Conservation (phyloP, 2,797 vertebrate species). For the Eulemur coronatus region DNA sequence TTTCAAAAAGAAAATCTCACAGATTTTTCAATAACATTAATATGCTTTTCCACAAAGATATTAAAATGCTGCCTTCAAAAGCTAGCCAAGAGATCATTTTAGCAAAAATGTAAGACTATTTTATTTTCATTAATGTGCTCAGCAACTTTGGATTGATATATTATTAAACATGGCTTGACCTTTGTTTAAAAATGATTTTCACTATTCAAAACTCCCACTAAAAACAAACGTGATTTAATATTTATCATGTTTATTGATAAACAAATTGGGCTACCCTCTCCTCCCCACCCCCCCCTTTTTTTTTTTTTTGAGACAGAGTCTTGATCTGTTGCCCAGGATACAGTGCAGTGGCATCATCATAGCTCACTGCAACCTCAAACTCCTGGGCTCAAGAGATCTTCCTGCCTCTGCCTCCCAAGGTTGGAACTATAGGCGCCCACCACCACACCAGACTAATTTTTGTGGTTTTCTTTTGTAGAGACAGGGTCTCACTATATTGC, state of each 20-base stretch:
- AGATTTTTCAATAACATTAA: constrained; percentile 9
- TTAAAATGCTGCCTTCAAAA: constrained; percentile 26
- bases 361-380: neutral
- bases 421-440: neutral
- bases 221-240: neutral
- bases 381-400: neutral
- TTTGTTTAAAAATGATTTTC: constrained; percentile 34
- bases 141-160: neutral
- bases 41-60: neutral
- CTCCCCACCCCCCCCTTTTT: no score
- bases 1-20: constrained; percentile 30
- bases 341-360: neutral
- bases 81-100: neutral
- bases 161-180: neutral
- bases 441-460: neutral
- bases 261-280: neutral
- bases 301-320: neutral
- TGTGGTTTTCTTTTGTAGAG: neutral
- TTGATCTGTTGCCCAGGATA: neutral
- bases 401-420: neutral
- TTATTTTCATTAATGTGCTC: neutral
- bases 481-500: neutral
- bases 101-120: neutral
- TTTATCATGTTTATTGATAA: neutral
- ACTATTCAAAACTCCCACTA: constrained; percentile 29